Base-by-base conservation (phyloP, 2,888 invertebrate genomes). In the Buathra laborator region DNA sequence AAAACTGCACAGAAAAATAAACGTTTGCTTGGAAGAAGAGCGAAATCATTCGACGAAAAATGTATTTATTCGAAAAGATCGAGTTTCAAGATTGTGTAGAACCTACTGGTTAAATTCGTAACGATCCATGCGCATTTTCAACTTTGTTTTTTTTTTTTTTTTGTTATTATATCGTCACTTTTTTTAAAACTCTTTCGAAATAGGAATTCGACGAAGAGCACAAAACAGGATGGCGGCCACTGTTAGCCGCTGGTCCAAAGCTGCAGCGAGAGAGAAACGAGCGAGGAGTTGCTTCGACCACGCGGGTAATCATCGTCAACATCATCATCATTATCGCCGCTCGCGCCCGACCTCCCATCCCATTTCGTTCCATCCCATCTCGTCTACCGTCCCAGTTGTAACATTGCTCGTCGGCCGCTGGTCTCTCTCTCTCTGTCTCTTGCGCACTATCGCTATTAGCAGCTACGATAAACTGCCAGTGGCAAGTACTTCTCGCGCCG, bases 241-340 rank as follows among this genome's bases (percentile, higher is more conserved):
- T 56, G 62, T 67, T 70, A n/a, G 67, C 59, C 29, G 64, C 66
- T 43, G 85, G 79, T 75, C 82, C 71, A 75, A 59, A n/a, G 82
- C 74, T 76, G 16, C 84, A 77, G 66, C 75, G 84, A 87, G 68
- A 62, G 76, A 53, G 67, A 75, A 67, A 81, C 74, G 72, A 56
- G 56, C 53, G 56, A n/a, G 48, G 81, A 62, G 64, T 32, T 88
- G 88, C 90, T 89, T 88, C 90, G 85, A 81, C 87, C 88, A 89
- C 85, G 88, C 90, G 90, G 92, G 93, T 92, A 92, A 92, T 91
- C 92, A 90, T 90, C 92, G 91, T 92, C 92, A 92, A 92, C 92
- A 93, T 93, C 93, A 93, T 93, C 92, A 93, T 92, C 91, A 83
- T 85, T 83, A 89, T 89, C 90, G 88, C 86, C 89, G 87, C 87